Conservation (phyloP, 2,113 vertebrate genomes). For the Planiliza haematocheilus region DNA sequence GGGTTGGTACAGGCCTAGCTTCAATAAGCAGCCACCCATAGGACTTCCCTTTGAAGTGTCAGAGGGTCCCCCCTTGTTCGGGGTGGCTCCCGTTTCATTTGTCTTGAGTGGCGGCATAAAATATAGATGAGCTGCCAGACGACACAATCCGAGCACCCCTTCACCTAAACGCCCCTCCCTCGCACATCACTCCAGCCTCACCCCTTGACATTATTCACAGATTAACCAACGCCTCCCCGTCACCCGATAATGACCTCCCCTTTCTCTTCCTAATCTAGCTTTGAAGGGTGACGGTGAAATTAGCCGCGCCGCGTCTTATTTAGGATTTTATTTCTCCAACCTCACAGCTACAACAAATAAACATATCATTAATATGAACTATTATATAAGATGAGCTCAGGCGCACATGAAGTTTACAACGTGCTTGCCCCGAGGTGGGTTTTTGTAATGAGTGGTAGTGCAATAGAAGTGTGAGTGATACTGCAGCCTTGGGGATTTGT, state of each 20-base stretch:
- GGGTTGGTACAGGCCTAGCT: slow-evolving; percentile 88
- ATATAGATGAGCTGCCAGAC: slow-evolving; percentile 99
- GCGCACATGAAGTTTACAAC: slow-evolving; percentile 55
- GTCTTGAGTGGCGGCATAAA: slow-evolving; percentile 99
- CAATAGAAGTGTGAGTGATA: slow-evolving; percentile 68
- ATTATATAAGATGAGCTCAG: slow-evolving; percentile 26
- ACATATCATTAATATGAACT: slow-evolving; percentile 27
- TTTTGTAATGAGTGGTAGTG: slow-evolving; percentile 76
- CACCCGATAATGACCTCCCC: slow-evolving; percentile 80
- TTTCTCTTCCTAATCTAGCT: slow-evolving; percentile 59
- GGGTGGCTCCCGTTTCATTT: slow-evolving; percentile 99
- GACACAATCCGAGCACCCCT: slow-evolving; percentile 70
- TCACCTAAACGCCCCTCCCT: slow-evolving; percentile 57
- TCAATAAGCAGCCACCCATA: slow-evolving; percentile 99
- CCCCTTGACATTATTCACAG: slow-evolving; percentile 97
- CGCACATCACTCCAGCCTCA: slow-evolving; percentile 67
- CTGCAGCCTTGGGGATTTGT: slow-evolving; percentile 74
- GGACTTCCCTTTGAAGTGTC: slow-evolving; percentile 99
- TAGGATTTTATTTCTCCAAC: slow-evolving; percentile 25
- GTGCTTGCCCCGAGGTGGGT: slow-evolving; percentile 68
- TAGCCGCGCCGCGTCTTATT: slow-evolving; percentile 65
- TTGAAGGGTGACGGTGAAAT: slow-evolving; percentile 74
- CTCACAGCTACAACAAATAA: slow-evolving; percentile 48
- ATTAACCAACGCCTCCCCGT: slow-evolving; percentile 84
- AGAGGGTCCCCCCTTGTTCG: slow-evolving; percentile 99